Base-by-base conservation (phyloP, 2,797 vertebrate species). In the Ptychadena robeensis region DNA sequence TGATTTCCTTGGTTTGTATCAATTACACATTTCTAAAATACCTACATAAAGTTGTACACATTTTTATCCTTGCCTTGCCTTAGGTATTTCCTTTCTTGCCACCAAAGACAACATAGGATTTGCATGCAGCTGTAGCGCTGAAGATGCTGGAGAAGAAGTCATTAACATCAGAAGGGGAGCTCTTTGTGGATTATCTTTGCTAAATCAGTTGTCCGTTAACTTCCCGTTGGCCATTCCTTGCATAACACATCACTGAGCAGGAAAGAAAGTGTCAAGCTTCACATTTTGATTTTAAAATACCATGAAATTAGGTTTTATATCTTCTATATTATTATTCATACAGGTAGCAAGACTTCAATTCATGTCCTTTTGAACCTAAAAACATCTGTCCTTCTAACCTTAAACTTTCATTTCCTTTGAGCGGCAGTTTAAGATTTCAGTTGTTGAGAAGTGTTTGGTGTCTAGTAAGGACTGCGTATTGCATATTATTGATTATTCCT, bases 11-110 rank as follows among this genome's bases (percentile, higher is more conserved):
- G 22, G 74, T 73, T 83, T 83, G 74, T 53, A 83, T 83, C 82
- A 59, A 73, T 83, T 83, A 83, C 82, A 83, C 82, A 83, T 79
- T 79, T 78, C 68, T 83, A 27, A 67, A 75, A 83, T 83, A 83
- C 82, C 82, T 83, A 73, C 68, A 72, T 83, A 61, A 69, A 82
- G 66, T 74, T 30, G 31, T 40, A 31, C 3, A 31, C 75, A 70
- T 78, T 83, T 72, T 38, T 66, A 73, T 79, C 75, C 74, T 71
- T 73, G 74, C 34, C 82, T 40, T 71, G 74, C 78, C 75, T 79
- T 73, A 73, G 75, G n/a, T 69, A 73, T 83, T 79, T 83, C 82
- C 82, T 79, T 63, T 65, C 69, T 83, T 67, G 18, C 68, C 61
- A 79, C 38, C 25, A 79, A 83, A 73, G 69, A 83, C 69, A 79